A percentile compares a stretch with the other conserved stretches of the same genome.
These are phyloP conservation scores for Myotis vivesi DNA, from an alignment of 2,797 vertebrate genomes.

Conservation along the genomic window DNA sequence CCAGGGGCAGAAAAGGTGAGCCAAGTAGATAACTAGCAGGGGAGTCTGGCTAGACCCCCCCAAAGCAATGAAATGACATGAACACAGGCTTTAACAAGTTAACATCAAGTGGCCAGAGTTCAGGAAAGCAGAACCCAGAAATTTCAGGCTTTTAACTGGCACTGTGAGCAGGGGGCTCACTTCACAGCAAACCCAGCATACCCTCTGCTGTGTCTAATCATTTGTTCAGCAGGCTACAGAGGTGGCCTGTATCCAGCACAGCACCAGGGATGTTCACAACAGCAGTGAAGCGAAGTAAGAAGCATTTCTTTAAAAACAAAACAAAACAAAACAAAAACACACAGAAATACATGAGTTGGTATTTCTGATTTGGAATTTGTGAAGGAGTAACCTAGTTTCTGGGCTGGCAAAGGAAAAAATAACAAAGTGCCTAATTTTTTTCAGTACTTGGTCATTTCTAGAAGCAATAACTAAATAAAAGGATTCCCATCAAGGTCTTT, in stretches of 20 bases:
- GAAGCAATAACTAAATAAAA: slow-evolving; percentile 64
- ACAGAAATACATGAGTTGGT: background rate
- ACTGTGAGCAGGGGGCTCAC: background rate
- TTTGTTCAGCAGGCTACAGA: background rate
- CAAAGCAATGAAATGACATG: background rate
- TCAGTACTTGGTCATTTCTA: slow-evolving; percentile 66
- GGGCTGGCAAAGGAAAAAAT: slow-evolving; percentile 64
- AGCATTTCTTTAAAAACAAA: slow-evolving; percentile 14
- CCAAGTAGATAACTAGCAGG: background rate
- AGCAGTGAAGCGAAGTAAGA: slow-evolving; percentile 39
- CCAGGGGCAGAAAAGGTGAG: background rate
- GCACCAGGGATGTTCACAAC: background rate
- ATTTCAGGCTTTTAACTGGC: background rate
- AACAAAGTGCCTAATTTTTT: slow-evolving; percentile 73
- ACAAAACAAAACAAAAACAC: too few relatives aligned
- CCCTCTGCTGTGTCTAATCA: background rate
- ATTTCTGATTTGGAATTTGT: slow-evolving; percentile 66
- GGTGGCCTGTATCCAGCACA: slow-evolving; percentile 28
- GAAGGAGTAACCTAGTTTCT: slow-evolving; percentile 79
- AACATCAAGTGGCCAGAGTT: background rate
- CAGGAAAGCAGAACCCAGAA: background rate
- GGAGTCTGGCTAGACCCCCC: background rate
- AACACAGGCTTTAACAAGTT: background rate
- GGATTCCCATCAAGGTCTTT: slow-evolving; percentile 56
- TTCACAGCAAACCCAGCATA: background rate